Percentiles rank a stretch among this genome's conserved stretches.
Conservation (phyloP, 2,797 vertebrate species). For the Sus cebifrons region DNA sequence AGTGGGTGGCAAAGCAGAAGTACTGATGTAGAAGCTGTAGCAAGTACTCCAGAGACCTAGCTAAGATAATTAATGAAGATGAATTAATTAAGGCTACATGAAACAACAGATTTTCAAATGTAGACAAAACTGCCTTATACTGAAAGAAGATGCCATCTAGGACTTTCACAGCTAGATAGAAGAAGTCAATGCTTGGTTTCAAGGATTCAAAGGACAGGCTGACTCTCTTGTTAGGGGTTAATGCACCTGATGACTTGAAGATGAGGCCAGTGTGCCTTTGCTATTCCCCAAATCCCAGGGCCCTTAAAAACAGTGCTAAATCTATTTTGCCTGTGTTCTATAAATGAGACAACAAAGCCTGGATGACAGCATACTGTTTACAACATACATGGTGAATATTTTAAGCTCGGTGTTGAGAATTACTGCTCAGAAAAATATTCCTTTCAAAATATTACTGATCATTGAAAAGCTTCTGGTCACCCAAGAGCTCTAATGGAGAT, state of each 20-base stretch:
- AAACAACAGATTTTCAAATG: not conserved
- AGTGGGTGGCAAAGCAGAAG: not conserved
- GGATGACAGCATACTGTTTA: not conserved
- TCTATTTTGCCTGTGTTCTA: not conserved
- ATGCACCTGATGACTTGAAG: not conserved
- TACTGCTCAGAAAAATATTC: not conserved
- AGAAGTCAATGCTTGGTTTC: not conserved
- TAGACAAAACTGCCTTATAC: not conserved
- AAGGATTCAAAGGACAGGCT: not conserved
- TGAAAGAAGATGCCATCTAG: not conserved
- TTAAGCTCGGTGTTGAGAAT: not conserved
- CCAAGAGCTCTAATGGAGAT: not conserved
- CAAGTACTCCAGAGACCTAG: not conserved
- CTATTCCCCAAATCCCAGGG: not conserved
- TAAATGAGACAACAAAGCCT: not conserved
- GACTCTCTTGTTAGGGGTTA: not conserved
- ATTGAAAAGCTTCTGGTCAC: not conserved
- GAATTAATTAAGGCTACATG: not conserved
- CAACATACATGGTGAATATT: not conserved
- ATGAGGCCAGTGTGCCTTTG: not conserved
- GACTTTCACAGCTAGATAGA: not conserved
- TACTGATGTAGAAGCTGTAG: not conserved
- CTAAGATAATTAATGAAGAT: not conserved
- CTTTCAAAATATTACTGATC: not conserved
- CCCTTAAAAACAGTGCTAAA: not conserved